These are phyloP conservation scores for Anarhynchus alexandrinus DNA, from an alignment of 2,113 vertebrate species.

Conservation along the genomic window DNA sequence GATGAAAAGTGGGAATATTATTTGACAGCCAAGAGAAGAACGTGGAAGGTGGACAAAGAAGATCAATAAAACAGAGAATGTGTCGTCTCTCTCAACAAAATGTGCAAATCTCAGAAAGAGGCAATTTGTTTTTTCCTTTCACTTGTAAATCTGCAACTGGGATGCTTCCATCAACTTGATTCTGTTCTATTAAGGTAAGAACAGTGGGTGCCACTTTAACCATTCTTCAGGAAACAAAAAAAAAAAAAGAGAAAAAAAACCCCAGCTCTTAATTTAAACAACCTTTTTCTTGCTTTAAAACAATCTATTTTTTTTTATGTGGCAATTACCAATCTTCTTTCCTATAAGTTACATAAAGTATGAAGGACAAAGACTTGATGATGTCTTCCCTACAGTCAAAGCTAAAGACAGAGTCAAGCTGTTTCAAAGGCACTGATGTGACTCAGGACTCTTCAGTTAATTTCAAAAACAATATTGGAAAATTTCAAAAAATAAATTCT, in stretches of 20 bases:
- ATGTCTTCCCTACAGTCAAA: not conserved
- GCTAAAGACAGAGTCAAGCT: not conserved
- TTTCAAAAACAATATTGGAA: not conserved
- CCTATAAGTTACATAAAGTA: not conserved
- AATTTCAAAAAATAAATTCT: not conserved
- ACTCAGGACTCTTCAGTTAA: not conserved
- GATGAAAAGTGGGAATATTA: not conserved
- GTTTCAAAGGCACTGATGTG: not conserved
- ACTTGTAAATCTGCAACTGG: not conserved
- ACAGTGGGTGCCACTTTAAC: not conserved
- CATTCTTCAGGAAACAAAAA: not conserved
- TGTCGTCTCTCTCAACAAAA: not conserved
- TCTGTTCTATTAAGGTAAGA: not conserved
- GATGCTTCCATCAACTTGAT: not conserved
- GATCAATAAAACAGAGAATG: not conserved
- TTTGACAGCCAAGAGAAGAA: not conserved
- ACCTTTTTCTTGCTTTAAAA: not conserved
- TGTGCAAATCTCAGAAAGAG: not conserved
- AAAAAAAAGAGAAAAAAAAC: not conserved
- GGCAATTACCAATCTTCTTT: not conserved
- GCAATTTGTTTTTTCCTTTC: not conserved
- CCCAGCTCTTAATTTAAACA: not conserved
- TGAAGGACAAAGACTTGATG: not conserved
- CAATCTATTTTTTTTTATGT: not conserved
- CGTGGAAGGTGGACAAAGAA: not conserved